Base-by-base conservation (phyloP, 2,888 invertebrate species). In the Apamea sordens region DNA sequence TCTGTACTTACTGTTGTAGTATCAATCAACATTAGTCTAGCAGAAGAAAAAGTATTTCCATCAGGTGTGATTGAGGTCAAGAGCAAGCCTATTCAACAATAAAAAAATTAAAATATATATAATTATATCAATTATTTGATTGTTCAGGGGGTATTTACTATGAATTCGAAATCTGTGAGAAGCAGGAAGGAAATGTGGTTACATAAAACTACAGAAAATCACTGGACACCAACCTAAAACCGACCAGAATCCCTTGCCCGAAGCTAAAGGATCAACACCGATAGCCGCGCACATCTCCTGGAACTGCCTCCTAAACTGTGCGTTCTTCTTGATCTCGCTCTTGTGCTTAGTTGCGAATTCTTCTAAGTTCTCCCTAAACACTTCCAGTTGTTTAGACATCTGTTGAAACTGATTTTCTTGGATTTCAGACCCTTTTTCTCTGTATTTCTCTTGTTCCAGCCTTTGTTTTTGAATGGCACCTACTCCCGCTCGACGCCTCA, bases 201-300 rank as follows among this genome's bases (percentile, higher is more conserved):
- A 32, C 3, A 63, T n/a, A 69, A n/a, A 50, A 59, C n/a, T 56
- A 64, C 5, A 65, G 1, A 61, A 36, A 61, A 69, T 59, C 32
- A 68, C 28, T 44, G 6, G 65, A 15, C 65, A 91, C 92, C 56
- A 76, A 97, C 97, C 98, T 86, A 99, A 97, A 83, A 99, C 99
- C 3, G 99, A 99, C 99, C 99, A 99, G 95, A 99, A 99, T 0
- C 99, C 99, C 97, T 99, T 99, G 75, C 98, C 98, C 1, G 99
- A 99, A 0, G 99, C 99, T 73, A 99, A 95, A 0, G 99, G 99
- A 95, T 99, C 99, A 0, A 99, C 99, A 0, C 99, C 99, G 84
- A 99, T 99, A 1, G 99, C 98, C 0, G 99, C 99, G 95, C 99
- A 99, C 99, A 99, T 99, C 95, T 99, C 99, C 92, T 99, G 99